These are phyloP conservation scores for Esox niger DNA, from an alignment of 2,113 vertebrate species.

Conservation along the genomic window DNA sequence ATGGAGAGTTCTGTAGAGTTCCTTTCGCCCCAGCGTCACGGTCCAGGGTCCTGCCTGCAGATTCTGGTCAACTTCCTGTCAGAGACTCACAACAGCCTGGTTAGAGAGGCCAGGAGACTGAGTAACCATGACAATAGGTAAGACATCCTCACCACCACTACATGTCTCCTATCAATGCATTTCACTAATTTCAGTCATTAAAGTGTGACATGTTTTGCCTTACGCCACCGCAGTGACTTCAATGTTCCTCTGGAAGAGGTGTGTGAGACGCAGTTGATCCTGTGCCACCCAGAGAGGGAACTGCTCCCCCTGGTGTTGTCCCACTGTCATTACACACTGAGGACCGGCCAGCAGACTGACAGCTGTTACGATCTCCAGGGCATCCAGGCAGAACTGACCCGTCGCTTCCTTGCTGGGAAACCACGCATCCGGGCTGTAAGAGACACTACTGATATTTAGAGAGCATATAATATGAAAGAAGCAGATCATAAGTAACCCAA, in stretches of 20 bases:
- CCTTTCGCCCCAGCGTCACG: constrained; percentile 51
- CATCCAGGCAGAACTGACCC: constrained; percentile 61
- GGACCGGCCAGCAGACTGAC: constrained; percentile 61
- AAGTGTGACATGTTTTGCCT: not conserved
- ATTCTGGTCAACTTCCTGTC: constrained; percentile 62
- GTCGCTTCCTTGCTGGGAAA: constrained; percentile 67
- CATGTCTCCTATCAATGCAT: too few relatives aligned
- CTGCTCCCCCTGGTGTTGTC: constrained; percentile 71
- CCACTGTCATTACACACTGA: constrained; percentile 70
- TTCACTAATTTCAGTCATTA: too few relatives aligned
- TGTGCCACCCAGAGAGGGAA: constrained; percentile 70
- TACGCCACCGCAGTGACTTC: constrained; percentile 55
- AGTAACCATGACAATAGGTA: constrained; percentile 57
- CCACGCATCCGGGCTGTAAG: constrained; percentile 64
- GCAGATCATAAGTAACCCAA: too few relatives aligned
- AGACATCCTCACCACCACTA: constrained; percentile 9
- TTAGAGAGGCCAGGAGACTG: constrained; percentile 47
- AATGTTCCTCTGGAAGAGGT: constrained; percentile 55
- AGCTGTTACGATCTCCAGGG: constrained; percentile 56
- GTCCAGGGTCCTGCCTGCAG: constrained; percentile 66
- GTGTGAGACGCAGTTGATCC: constrained; percentile 65
- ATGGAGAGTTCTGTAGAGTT: constrained; percentile 57
- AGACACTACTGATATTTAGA: not conserved
- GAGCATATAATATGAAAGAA: not conserved
- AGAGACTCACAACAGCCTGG: constrained; percentile 70